Conservation (phyloP, 2,113 vertebrate genomes). For the Eolophus roseicapilla region DNA sequence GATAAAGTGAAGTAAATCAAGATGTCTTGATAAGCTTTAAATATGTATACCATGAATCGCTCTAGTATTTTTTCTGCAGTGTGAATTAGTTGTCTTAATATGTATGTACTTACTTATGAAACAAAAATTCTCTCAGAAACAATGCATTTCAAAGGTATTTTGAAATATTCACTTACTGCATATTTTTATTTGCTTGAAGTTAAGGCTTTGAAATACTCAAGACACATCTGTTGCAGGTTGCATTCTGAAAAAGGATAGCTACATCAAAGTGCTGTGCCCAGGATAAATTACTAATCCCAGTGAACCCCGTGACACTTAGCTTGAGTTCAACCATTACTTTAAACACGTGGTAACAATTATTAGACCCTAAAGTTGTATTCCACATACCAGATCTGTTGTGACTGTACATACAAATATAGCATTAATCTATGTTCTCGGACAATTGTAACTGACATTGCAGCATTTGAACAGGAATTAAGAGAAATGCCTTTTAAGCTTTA, state of each 20-base stretch:
- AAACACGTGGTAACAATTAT: neutral
- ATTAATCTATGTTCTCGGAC: neutral
- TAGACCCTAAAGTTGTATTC: neutral
- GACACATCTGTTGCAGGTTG: neutral
- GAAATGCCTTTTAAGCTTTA: neutral
- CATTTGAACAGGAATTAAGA: neutral
- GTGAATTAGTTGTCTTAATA: neutral
- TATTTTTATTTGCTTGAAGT: neutral
- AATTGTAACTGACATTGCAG: neutral
- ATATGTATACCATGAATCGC: neutral
- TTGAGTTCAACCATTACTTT: neutral
- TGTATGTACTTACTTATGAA: neutral
- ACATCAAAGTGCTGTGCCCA: neutral
- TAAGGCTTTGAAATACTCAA: neutral
- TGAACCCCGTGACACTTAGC: neutral
- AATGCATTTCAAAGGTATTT: neutral
- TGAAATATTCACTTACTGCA: neutral
- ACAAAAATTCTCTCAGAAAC: neutral
- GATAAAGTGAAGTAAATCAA: neutral
- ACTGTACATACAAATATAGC: rapidly evolving
- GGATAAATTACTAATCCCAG: neutral
- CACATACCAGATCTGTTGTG: neutral
- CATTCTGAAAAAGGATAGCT: neutral
- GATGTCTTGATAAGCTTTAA: neutral
- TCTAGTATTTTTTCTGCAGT: neutral